Evolutionary conservation across 92 coral and sea anemone genomes (phyloP), one percentile per base, ranked within the genome.

Genomic region (Palythoa grandiflora): DNA sequence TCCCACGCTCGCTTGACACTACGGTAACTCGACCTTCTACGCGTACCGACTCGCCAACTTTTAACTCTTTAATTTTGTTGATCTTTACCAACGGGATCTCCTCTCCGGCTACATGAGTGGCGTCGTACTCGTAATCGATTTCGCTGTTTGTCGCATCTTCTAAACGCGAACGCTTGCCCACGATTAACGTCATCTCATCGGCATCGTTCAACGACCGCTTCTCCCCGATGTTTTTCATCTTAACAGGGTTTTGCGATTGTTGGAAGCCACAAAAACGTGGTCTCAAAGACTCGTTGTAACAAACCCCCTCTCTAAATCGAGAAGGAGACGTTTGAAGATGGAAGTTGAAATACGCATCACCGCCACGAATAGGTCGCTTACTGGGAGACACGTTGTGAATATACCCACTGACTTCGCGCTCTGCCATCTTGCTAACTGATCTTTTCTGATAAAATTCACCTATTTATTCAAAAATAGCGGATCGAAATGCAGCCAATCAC

Each of bases 281-380:
- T 68, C 74, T 28, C 36, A 68, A 37, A 68, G 65, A 3, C 48
- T 57, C 2, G 65, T 9, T 57, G 65, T 57, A 57, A 17, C 65
- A 57, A 0, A 57, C 65, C n/a, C 3, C 65, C 65, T 57, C 65
- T 17, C 65, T 57, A 57, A 57, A 57, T 57, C 65, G 14, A 57
- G 10, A 11, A 17, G 13, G 65, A 57, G 74, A 68, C 21, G 74
- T 68, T 68, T 68, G 74, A 28, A 68, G 74, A 28, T 68, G 39
- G 21, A 65, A 68, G 74, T 6, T 68, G 74, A 68, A 68, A 68
- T 28, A 68, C 21, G 74, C 44, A 68, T 68, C 74, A 68, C 74
- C 44, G 40, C 74, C 40, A 28, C 44, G 13, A 28, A 68, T 9
- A 68, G 74, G 74, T 37, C 74, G 21, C 74, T 68, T 68, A 37